Evolutionary conservation across 2,113 vertebrate genomes (phyloP).

Genomic region (Lasiurus borealis): DNA sequence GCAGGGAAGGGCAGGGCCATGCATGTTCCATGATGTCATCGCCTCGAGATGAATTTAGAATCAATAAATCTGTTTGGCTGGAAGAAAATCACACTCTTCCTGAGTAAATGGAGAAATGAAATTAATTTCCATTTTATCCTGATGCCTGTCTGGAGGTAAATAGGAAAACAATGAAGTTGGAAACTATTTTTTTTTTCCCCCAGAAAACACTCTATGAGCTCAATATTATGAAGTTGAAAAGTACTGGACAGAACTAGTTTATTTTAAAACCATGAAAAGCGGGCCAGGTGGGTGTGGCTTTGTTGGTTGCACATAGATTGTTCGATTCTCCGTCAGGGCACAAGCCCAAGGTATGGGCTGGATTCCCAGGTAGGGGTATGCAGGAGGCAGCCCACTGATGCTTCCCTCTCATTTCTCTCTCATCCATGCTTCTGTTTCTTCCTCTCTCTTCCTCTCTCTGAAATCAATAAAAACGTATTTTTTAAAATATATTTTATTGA

Average conservation of each 20-base stretch:
- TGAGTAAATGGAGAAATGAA: neutral
- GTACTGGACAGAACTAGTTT: constrained; percentile 66
- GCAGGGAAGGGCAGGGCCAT: neutral
- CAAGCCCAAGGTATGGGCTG: too few species aligned
- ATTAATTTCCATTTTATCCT: neutral
- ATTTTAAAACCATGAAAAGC: constrained; percentile 60
- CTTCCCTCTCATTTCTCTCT: too few species aligned
- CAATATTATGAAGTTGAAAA: constrained; percentile 72
- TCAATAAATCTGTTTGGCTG: neutral
- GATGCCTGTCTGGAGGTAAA: neutral
- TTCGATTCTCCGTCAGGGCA: too few species aligned
- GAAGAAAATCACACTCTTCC: neutral
- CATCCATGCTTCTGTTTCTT: too few species aligned
- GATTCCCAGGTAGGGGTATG: too few species aligned
- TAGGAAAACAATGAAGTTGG: neutral
- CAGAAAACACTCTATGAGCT: neutral
- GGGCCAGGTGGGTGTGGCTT: too few species aligned
- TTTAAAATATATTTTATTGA: too few species aligned
- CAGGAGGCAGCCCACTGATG: too few species aligned
- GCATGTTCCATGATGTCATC: constrained; percentile 45
- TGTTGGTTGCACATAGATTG: too few species aligned
- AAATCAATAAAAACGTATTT: too few species aligned
- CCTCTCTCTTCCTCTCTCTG: too few species aligned
- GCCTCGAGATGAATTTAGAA: neutral
- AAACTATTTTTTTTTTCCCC: neutral